Evolutionary conservation across 2,113 vertebrate species (phyloP), one percentile per base, ranked within the genome.

Genomic region (Uria lomvia): DNA sequence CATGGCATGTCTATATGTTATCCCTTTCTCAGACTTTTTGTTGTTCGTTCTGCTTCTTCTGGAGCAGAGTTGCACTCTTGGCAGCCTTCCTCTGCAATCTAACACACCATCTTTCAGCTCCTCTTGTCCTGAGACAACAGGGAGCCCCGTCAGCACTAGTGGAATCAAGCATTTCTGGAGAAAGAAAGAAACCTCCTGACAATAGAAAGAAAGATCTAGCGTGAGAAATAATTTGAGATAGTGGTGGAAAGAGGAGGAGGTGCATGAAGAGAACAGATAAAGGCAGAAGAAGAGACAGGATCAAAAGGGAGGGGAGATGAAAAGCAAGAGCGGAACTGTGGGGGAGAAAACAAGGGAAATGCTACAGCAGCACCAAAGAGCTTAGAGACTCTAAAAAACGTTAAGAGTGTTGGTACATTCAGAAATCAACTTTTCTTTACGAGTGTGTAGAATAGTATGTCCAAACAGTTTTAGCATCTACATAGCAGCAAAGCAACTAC

Each of bases 11-110:
- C 55, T 77, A 3, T 65, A 30, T 12, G 62, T 94, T 77, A 85
- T 52, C 14, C 29, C 43, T 58, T 86, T 22, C 59, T 78, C 74
- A 86, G 84, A 36, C 8, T 32, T 79, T 73, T 40, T 71, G 20
- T 77, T 95, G 71, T 73, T 95, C 20, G 4, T 93, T 96, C 67
- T 94, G 59, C 34, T 84, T 12, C 76, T 92, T 58, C 90, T 72
- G 29, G 77, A 62, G n/a, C 36, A 49, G 40, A 45, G 17, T 70
- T 74, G 73, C 55, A 20, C 56, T 72, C 29, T 29, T 82, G 43
- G 43, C 40, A 84, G 49, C 49, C 55, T 89, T 92, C 66, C 71
- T 60, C 40, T 77, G 89, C 71, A 95, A 30, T 80, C 75, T 92
- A 22, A 90, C 29, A 4, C 36, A 29, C 65, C 5, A 0, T 36